Conservation (phyloP, 2,888 invertebrate species). For the Drosophila sordidula region DNA sequence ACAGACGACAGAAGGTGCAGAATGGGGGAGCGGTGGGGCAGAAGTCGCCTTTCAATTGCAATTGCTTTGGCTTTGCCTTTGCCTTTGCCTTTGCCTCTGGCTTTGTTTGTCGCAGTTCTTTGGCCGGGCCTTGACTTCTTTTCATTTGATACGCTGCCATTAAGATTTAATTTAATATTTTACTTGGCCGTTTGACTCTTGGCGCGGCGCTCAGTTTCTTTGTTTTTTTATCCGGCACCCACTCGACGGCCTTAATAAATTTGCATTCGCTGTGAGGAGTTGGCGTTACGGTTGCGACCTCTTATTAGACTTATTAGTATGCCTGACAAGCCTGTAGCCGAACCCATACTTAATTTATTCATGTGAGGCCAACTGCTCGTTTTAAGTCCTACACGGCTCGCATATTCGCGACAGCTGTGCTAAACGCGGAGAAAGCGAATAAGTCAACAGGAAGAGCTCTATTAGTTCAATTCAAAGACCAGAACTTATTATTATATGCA, state of each 20-base stretch:
- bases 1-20: conserved; percentile 11
- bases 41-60: conserved; percentile 51
- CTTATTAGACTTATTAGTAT: conserved; percentile 64
- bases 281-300: conserved; percentile 10
- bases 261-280: conserved; percentile 34
- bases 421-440: not conserved
- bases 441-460: not conserved
- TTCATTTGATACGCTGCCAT: conserved; percentile 61
- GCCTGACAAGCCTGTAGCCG: conserved; percentile 55
- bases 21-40: not conserved
- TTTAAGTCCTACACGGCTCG: conserved; percentile 54
- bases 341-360: conserved; percentile 67
- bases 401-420: conserved; percentile 42
- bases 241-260: conserved; percentile 31
- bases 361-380: conserved; percentile 31
- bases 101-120: conserved; percentile 57
- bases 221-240: conserved; percentile 20
- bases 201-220: conserved; percentile 17
- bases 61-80: conserved; percentile 32
- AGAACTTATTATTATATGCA: no score
- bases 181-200: conserved; percentile 22
- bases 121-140: conserved; percentile 75
- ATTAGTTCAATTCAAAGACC: no score
- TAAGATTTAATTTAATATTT: conserved; percentile 69
- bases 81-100: conserved; percentile 24